Percentiles rank a stretch among this genome's conserved stretches.
Evolutionary conservation across 1,140 invertebrate species (phyloP).

Genomic region (Adelges cooleyi): DNA sequence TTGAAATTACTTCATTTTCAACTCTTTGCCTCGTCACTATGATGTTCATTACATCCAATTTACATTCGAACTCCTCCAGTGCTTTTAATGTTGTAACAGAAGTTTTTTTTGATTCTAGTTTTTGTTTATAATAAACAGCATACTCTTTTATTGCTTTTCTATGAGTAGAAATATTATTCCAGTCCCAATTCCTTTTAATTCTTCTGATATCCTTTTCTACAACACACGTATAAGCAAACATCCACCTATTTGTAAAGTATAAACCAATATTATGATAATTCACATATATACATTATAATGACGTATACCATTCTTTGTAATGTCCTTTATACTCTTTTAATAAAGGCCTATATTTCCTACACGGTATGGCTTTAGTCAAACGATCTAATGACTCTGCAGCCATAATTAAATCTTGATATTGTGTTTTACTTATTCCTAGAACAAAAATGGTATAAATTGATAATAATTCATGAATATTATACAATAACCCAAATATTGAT

Average conservation of each 20-base stretch:
- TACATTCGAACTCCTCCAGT: constrained; percentile 59
- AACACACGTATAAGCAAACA: constrained; percentile 76
- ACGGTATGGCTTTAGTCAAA: constrained; percentile 62
- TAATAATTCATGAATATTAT: too few relatives aligned
- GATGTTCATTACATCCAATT: constrained; percentile 82
- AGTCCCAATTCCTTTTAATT: constrained; percentile 73
- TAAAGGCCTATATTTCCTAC: constrained; percentile 74
- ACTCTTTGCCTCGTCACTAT: constrained; percentile 81
- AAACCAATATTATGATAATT: too few relatives aligned
- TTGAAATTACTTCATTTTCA: constrained; percentile 75
- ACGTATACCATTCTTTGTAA: constrained; percentile 64
- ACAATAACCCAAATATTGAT: too few relatives aligned
- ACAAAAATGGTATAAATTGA: too few relatives aligned
- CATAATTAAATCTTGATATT: constrained; percentile 78
- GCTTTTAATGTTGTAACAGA: constrained; percentile 36
- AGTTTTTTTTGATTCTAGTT: constrained; percentile 58
- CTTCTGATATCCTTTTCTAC: constrained; percentile 69
- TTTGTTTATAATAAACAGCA: constrained; percentile 59
- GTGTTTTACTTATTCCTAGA: constrained; percentile 49
- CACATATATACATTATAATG: neutral
- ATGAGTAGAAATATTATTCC: constrained; percentile 75
- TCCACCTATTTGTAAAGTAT: too few relatives aligned
- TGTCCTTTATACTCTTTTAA: constrained; percentile 58
- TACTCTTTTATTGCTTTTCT: constrained; percentile 64
- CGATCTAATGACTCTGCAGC: constrained; percentile 75